Conservation (phyloP, 2,888 invertebrate species). For the Dynastes grantii region DNA sequence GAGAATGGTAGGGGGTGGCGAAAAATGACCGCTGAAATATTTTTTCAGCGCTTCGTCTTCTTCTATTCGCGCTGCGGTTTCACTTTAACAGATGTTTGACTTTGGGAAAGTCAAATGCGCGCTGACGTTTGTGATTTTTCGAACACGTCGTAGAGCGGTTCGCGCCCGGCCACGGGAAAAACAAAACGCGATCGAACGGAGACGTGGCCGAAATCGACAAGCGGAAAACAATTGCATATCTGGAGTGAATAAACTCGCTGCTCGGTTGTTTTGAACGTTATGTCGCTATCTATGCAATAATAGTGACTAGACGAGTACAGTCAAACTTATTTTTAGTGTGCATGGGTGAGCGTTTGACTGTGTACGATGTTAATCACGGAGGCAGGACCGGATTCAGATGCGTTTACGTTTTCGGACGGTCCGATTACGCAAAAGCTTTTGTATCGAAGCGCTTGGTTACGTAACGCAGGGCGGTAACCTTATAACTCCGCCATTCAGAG, state of each 20-base stretch:
- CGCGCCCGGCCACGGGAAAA: conserved; percentile 24
- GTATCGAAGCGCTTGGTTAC: conserved; percentile 7
- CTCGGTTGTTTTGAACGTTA: conserved; percentile 64
- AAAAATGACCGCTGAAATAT: conserved; percentile 54
- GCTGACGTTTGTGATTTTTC: conserved; percentile 50
- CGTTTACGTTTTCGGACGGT: conserved; percentile 32
- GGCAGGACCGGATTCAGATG: conserved; percentile 46
- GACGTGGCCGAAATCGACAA: conserved; percentile 46
- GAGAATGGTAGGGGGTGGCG: conserved; percentile 40
- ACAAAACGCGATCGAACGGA: conserved; percentile 17
- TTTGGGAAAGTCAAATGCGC: conserved; percentile 68
- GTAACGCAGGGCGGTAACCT: conserved; percentile 8
- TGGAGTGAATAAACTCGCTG: conserved; percentile 68
- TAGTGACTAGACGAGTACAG: conserved; percentile 69
- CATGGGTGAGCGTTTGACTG: conserved; percentile 31
- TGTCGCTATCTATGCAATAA: conserved; percentile 69
- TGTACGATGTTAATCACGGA: conserved; percentile 24
- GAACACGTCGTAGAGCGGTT: conserved; percentile 25
- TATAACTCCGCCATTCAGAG: conserved; percentile 19
- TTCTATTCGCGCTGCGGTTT: conserved; percentile 57
- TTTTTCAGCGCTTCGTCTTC: conserved; percentile 60
- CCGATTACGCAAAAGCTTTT: conserved; percentile 18
- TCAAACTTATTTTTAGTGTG: conserved; percentile 64
- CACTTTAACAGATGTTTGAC: conserved; percentile 64
- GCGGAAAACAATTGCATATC: conserved; percentile 60